These are phyloP conservation scores for Fabriciana adippe DNA, from an alignment of 2,888 invertebrate genomes.

Conservation along the genomic window DNA sequence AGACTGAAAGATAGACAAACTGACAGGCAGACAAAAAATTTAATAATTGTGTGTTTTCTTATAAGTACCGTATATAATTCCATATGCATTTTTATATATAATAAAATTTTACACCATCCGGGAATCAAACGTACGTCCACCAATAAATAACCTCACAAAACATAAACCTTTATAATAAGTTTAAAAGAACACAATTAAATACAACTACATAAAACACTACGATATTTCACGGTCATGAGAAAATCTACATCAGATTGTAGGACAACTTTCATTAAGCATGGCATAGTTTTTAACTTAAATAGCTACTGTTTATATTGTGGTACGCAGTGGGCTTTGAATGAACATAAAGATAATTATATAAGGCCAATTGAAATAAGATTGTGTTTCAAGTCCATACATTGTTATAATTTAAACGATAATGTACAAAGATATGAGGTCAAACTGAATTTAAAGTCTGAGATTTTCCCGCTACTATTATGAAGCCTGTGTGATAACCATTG, in stretches of 20 bases:
- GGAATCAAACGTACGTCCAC: too few relatives aligned
- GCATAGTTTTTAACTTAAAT: conserved; percentile 13
- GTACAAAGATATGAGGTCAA: conserved; percentile 31
- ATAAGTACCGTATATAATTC: too few relatives aligned
- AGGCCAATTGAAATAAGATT: conserved; percentile 19
- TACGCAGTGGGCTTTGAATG: not conserved
- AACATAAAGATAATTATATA: not conserved
- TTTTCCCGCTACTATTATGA: conserved; percentile 10
- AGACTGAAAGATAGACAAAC: too few relatives aligned
- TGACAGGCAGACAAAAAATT: too few relatives aligned
- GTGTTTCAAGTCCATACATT: conserved; percentile 37
- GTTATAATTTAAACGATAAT: conserved; percentile 18
- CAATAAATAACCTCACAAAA: too few relatives aligned
- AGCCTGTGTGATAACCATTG: not conserved
- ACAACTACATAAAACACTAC: conserved; percentile 19
- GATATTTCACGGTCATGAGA: conserved; percentile 57
- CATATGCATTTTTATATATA: too few relatives aligned
- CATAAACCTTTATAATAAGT: too few relatives aligned
- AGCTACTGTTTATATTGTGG: not conserved
- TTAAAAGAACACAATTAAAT: conserved; percentile 1
- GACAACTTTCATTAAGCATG: conserved; percentile 34
- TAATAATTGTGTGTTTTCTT: too few relatives aligned
- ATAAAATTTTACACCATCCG: too few relatives aligned
- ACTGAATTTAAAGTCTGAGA: not conserved
- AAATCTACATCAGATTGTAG: conserved; percentile 45